Conservation (phyloP, 2,113 vertebrate species). For the Verasper variegatus region DNA sequence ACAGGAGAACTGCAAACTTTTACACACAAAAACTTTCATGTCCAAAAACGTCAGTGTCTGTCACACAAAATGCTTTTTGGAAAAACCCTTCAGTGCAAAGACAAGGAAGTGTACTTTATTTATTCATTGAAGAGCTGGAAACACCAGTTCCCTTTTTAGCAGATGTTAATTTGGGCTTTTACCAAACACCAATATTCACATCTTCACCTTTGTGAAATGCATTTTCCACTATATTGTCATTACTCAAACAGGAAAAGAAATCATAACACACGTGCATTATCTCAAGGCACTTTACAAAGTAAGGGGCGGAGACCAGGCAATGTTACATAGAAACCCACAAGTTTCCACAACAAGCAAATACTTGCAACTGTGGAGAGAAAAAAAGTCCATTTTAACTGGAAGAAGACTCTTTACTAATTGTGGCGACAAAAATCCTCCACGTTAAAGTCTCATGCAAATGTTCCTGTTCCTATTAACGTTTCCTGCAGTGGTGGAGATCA, state of each 20-base stretch:
- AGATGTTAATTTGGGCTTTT: too few species aligned
- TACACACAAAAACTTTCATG: constrained; percentile 1
- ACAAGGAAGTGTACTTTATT: background rate
- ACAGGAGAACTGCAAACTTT: constrained; percentile 8
- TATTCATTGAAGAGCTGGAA: too few species aligned
- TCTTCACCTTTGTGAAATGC: too few species aligned
- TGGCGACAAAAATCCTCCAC: background rate
- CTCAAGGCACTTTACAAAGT: background rate
- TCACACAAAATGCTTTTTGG: too few species aligned
- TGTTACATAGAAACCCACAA: background rate
- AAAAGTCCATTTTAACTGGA: too few species aligned
- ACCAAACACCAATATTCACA: too few species aligned
- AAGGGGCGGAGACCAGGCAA: background rate
- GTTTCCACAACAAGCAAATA: too few species aligned
- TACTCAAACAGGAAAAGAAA: too few species aligned
- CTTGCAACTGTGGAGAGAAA: too few species aligned
- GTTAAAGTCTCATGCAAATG: background rate
- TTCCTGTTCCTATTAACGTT: background rate
- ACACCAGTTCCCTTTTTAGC: too few species aligned
- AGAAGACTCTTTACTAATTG: too few species aligned
- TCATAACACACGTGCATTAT: background rate
- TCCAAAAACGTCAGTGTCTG: background rate
- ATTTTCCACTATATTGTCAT: too few species aligned
- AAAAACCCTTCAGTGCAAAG: background rate
- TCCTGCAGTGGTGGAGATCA: background rate